Conservation (phyloP, 1,140 invertebrate genomes). For the Halictus rubicundus region DNA sequence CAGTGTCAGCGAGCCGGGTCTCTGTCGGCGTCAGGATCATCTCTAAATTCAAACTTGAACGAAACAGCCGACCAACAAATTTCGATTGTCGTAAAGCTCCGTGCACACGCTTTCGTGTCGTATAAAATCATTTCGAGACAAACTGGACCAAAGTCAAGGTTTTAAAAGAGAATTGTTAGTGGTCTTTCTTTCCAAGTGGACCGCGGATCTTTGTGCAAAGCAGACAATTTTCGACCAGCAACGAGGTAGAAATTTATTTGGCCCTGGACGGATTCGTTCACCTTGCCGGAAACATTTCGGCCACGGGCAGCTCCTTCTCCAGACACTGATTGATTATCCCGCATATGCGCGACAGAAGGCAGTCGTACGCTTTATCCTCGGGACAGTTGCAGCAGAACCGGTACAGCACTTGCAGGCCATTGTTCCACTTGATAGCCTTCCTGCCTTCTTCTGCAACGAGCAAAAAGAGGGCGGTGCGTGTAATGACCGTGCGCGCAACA, state of each 20-base stretch:
- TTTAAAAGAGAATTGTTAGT: too few relatives aligned
- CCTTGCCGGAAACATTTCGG: conserved; percentile 80
- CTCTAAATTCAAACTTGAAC: background rate
- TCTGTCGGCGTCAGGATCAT: background rate
- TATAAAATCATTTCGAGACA: too few relatives aligned
- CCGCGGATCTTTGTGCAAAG: too few relatives aligned
- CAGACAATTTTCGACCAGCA: too few relatives aligned
- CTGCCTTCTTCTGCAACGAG: conserved; percentile 82
- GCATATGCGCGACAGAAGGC: conserved; percentile 83
- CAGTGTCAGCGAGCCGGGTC: background rate
- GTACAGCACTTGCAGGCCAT: conserved; percentile 83
- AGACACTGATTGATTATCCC: conserved; percentile 85
- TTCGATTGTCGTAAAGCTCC: too few relatives aligned
- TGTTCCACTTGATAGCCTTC: conserved; percentile 82
- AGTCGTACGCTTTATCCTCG: conserved; percentile 84
- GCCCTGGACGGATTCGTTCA: conserved; percentile 59
- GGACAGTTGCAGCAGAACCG: conserved; percentile 85
- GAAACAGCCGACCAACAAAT: too few relatives aligned
- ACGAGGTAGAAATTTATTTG: too few relatives aligned
- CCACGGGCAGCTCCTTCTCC: conserved; percentile 83
- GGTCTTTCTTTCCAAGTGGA: too few relatives aligned
- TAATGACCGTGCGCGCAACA: conserved; percentile 13
- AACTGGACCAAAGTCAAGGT: too few relatives aligned
- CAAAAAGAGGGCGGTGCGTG: conserved; percentile 19
- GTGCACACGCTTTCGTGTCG: too few relatives aligned